Base-by-base conservation (phyloP, 2,113 vertebrate species). In the Amblyopsis rosae region DNA sequence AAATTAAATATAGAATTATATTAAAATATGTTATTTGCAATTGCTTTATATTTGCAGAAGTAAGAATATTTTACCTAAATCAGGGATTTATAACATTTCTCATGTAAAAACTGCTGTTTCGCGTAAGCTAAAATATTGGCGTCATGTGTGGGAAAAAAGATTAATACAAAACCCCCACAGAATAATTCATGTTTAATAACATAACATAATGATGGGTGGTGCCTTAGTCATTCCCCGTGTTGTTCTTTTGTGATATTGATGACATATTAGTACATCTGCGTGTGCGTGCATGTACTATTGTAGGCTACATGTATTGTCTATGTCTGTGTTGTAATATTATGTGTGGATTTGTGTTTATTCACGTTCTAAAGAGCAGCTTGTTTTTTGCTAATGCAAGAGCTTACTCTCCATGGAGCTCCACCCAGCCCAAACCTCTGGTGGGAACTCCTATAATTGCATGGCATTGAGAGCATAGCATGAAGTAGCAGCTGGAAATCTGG, bases 391-490 rank as follows among this genome's bases (percentile, higher is more conserved):
- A 84, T 86, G 75, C 74, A 69, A 55, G 72, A 73, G 82, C 77
- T 87, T 86, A 78, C 72, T 78, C 62, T 62, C 74, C 65, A 67
- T 70, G 62, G 76, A 80, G 79, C 87, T 85, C 87, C 82, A 90
- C 82, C 86, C 84, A 78, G 75, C 63, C 50, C 66, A 57, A 76
- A 83, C 82, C 77, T 87, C 85, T 73, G 74, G 82, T 88, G 86
- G 84, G 87, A 90, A 85, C 74, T 67, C 56, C 73, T n/a, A 65
- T 87, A 86, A 90, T 84, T 84, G 80, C 75, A 82, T 83, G 87
- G 87, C 82, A 76, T 61, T 66, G 73, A 73, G 57, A 81, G 59
- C 12, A 48, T 66, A 82, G 77, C 82, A 76, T 88, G 86, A 80
- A 87, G 66, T 71, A 78, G 89, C 87, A 87, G 89, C 86, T 88